These are phyloP conservation scores for Haplochromis vanheusdeni DNA, from an alignment of 2,113 vertebrate genomes.

Conservation along the genomic window DNA sequence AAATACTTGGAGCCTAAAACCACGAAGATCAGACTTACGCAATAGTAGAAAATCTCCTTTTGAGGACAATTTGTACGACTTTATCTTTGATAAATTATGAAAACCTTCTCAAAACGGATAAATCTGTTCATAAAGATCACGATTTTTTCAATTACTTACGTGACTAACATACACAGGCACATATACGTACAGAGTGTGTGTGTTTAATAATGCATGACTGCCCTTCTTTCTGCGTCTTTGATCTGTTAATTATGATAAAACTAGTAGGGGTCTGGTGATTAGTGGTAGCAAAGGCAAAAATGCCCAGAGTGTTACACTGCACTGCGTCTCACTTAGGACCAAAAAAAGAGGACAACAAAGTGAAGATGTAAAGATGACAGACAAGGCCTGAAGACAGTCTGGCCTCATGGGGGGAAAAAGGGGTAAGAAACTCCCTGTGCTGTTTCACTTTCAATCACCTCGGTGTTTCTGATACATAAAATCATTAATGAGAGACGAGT, in stretches of 20 bases:
- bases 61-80: neutral
- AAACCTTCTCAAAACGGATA: neutral
- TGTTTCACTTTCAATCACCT: neutral
- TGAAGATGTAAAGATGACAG: conserved; percentile 24
- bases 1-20: neutral
- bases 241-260: conserved; percentile 63
- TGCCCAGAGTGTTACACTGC: conserved; percentile 20
- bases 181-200: neutral
- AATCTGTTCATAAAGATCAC: neutral
- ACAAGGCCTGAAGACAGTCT: neutral
- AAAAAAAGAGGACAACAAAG: conserved; percentile 29
- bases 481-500: neutral
- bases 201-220: conserved; percentile 55
- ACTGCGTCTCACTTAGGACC: conserved; percentile 40
- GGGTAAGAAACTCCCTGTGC: neutral
- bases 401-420: neutral
- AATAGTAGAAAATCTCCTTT: neutral
- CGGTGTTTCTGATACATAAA: neutral
- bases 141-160: neutral
- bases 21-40: neutral
- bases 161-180: neutral
- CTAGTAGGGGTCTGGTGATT: conserved; percentile 48
- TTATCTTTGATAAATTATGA: neutral
- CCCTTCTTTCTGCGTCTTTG: conserved; percentile 52
- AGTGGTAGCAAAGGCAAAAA: conserved; percentile 26